Evolutionary conservation across 2,797 vertebrate genomes (phyloP).

Genomic region (Pangasius mekongensis): DNA sequence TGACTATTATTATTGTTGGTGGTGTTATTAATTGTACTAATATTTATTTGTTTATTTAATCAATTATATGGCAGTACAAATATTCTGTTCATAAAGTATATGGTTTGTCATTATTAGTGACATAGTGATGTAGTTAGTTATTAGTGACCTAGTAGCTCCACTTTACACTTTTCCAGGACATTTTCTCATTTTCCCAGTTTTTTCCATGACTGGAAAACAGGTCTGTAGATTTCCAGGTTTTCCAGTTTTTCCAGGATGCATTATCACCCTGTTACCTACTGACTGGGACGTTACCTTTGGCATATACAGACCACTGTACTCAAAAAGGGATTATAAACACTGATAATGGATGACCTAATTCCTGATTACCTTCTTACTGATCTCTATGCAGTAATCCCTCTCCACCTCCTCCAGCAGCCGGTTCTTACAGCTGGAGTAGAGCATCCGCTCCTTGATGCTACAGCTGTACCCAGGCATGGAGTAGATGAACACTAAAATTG

Average conservation of each 20-base stretch:
- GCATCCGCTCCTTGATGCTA: constrained; percentile 97
- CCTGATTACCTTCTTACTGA: constrained; percentile 89
- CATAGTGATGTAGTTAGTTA: not conserved
- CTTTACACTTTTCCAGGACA: not conserved
- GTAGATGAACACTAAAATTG: constrained; percentile 92
- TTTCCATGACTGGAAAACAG: constrained; percentile 1
- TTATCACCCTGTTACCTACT: not conserved
- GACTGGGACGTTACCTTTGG: not conserved
- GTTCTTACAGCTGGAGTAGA: constrained; percentile 99
- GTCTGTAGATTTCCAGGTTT: not conserved
- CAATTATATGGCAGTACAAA: not conserved
- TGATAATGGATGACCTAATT: not conserved
- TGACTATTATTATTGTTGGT: not conserved
- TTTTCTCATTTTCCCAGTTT: not conserved
- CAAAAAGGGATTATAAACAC: not conserved
- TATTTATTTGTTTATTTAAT: not conserved
- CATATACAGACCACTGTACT: not conserved
- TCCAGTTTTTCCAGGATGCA: not conserved
- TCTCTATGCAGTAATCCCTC: constrained; percentile 91
- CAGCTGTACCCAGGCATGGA: constrained; percentile 99
- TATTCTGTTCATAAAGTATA: not conserved
- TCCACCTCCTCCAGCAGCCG: constrained; percentile 92
- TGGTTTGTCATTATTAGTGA: not conserved
- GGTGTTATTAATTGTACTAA: not conserved
- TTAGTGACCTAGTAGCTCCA: not conserved